phyloP scores from a whole-genome alignment of 2,113 vertebrate genomes.

The Lasiurus borealis region DNA sequence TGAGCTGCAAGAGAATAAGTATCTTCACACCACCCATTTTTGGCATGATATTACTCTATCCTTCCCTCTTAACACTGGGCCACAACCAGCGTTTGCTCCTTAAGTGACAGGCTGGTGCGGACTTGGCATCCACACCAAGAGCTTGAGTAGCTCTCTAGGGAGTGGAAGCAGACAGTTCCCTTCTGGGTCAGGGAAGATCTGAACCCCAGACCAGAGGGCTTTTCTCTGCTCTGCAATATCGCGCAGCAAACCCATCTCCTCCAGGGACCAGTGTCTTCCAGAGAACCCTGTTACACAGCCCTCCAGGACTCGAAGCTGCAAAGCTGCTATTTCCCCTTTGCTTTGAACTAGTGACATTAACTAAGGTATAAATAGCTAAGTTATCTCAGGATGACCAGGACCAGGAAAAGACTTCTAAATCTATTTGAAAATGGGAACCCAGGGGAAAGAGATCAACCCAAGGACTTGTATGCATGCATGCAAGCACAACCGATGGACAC shows the following conservation, averaged over 20 bases:
- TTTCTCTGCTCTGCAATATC: background rate
- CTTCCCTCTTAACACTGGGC: background rate
- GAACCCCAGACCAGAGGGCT: background rate
- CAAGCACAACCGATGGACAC: too few species aligned
- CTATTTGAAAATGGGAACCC: background rate
- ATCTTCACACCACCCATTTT: background rate
- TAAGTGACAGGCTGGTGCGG: background rate
- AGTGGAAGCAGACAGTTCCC: background rate
- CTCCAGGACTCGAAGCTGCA: background rate
- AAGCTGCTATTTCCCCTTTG: background rate
- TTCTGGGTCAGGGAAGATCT: background rate
- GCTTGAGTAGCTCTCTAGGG: background rate
- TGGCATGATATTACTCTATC: too few species aligned
- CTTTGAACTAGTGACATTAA: conserved; percentile 9
- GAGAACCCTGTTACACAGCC: background rate
- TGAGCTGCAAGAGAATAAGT: background rate
- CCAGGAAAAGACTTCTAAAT: background rate
- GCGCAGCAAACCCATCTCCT: background rate
- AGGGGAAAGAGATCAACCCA: too few species aligned
- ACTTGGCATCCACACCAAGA: background rate
- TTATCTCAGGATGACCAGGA: background rate
- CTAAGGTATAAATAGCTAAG: background rate
- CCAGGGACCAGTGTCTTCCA: background rate
- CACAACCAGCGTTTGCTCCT: background rate
- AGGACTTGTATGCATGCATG: too few species aligned